A percentile compares a stretch with the other conserved stretches of the same genome.
These are phyloP conservation scores for Rhopilema esculentum DNA, from an alignment of 30 jellyfish, hydroid and myxozoan species.

Conservation along the genomic window DNA sequence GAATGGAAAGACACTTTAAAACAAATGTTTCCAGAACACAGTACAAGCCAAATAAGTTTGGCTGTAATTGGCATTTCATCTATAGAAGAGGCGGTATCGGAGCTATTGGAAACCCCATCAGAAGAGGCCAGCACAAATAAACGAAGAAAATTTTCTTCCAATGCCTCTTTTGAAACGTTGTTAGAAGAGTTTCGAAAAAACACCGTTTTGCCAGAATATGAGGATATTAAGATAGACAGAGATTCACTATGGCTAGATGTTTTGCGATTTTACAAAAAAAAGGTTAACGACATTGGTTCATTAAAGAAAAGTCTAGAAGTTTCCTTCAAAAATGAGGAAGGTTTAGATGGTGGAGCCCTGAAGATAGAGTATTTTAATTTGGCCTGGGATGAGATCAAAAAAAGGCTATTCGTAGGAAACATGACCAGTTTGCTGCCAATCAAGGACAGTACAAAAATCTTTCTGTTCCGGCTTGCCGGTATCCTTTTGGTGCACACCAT, in stretches of 20 bases:
- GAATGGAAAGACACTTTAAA: conserved; percentile 14
- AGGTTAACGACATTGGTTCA: not conserved
- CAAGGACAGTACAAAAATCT: conserved; percentile 23
- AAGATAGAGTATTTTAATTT: conserved; percentile 17
- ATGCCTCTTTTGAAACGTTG: not conserved
- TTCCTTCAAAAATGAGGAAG: conserved; percentile 19
- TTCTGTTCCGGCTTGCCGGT: conserved; percentile 32
- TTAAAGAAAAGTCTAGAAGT: conserved; percentile 3
- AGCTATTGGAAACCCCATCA: not conserved
- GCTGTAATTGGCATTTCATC: conserved; percentile 15
- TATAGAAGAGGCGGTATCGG: conserved; percentile 11
- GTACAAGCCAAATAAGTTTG: not conserved
- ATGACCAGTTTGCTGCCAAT: conserved; percentile 28
- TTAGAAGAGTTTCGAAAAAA: not conserved
- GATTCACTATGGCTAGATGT: conserved; percentile 19
- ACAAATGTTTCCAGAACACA: not conserved
- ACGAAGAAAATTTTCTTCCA: not conserved
- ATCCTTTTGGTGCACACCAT: conserved; percentile 23
- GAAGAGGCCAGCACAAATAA: not conserved
- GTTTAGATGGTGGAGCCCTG: conserved; percentile 37
- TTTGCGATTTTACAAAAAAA: not conserved
- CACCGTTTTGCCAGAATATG: not conserved
- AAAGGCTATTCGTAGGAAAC: conserved; percentile 17
- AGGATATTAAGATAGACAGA: conserved; percentile 10
- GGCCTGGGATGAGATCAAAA: conserved; percentile 21